These are phyloP conservation scores for Drosophila emarginata DNA, from an alignment of 2,888 invertebrate species.

Conservation along the genomic window DNA sequence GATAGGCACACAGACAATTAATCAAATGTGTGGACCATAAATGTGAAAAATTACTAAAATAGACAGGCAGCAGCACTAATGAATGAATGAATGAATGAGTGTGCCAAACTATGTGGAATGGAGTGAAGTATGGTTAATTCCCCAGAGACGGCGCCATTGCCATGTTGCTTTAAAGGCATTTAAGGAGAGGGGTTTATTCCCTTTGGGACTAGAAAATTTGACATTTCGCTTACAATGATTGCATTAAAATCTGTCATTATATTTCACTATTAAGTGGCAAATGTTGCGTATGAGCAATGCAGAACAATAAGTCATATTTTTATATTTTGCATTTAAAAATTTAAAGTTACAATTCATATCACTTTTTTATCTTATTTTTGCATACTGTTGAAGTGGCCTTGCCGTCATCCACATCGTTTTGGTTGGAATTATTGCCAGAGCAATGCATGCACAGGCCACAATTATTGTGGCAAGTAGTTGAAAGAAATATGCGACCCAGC, in stretches of 20 bases:
- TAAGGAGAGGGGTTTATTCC: constrained; percentile 3
- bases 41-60: constrained; percentile 64
- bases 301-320: constrained; percentile 20
- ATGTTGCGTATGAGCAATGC: constrained; percentile 61
- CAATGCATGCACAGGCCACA: constrained; percentile 51
- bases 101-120: constrained; percentile 39
- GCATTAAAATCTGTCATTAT: not conserved
- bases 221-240: not conserved
- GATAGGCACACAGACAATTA: constrained; percentile 50
- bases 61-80: constrained; percentile 55
- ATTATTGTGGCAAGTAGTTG: constrained; percentile 51
- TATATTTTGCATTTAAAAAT: constrained; percentile 2
- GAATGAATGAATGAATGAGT: constrained; percentile 61
- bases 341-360: constrained; percentile 1
- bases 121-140: constrained; percentile 35
- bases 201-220: not conserved
- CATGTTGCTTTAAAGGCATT: not conserved
- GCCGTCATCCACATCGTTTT: constrained; percentile 39
- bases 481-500: constrained; percentile 19
- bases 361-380: constrained; percentile 21
- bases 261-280: not conserved
- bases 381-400: constrained; percentile 56
- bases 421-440: constrained; percentile 46
- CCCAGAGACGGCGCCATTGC: constrained; percentile 8
- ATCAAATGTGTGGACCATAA: constrained; percentile 59